These are phyloP conservation scores for Helostoma temminkii DNA, from an alignment of 2,797 vertebrate species.

Conservation along the genomic window DNA sequence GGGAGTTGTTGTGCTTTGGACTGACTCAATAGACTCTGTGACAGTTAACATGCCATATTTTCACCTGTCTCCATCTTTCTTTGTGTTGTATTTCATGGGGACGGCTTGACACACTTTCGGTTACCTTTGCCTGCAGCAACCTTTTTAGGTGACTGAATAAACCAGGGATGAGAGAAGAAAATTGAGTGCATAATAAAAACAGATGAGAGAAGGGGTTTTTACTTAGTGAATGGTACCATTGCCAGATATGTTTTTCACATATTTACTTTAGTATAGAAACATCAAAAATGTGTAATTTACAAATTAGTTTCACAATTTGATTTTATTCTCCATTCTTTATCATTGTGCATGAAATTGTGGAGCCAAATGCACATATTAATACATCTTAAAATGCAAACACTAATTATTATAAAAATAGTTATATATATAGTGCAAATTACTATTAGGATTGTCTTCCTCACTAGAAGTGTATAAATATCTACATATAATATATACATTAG, in stretches of 20 bases:
- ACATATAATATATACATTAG: too few relatives aligned
- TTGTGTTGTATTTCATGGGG: slow-evolving; percentile 29
- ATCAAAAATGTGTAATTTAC: neutral
- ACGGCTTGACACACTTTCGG: slow-evolving; percentile 18
- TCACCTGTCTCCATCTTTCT: slow-evolving; percentile 30
- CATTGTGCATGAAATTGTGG: neutral
- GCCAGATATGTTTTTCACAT: neutral
- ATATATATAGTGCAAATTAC: too few relatives aligned
- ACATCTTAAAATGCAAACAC: too few relatives aligned
- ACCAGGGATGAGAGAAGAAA: slow-evolving; percentile 1
- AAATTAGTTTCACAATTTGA: neutral
- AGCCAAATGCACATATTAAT: too few relatives aligned
- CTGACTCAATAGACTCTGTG: slow-evolving; percentile 11
- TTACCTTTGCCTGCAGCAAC: slow-evolving; percentile 32
- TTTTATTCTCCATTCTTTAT: neutral
- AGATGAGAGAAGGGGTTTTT: slow-evolving; percentile 1
- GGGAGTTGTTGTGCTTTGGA: slow-evolving; percentile 23
- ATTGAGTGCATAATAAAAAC: slow-evolving; percentile 18
- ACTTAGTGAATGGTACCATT: neutral
- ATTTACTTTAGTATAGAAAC: neutral
- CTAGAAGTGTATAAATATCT: neutral
- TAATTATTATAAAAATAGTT: too few relatives aligned
- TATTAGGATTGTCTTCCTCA: neutral
- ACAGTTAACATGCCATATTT: slow-evolving; percentile 26
- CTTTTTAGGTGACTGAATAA: slow-evolving; percentile 14